phyloP scores from a whole-genome alignment of 2,888 invertebrate species.

The Stratiomys singularior region DNA sequence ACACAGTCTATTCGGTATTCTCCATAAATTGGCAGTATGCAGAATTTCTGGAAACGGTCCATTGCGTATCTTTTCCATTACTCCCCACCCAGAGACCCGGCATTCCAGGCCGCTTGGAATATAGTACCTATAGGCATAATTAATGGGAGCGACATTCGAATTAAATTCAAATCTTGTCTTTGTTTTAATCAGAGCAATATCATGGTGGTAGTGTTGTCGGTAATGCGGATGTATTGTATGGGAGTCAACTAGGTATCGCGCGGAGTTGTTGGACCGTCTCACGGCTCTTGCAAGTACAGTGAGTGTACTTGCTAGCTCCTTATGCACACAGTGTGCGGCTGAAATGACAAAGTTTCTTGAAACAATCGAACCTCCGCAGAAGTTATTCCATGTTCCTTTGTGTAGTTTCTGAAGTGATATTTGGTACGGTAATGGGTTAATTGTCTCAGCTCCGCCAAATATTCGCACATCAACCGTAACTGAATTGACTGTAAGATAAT shows the following conservation, averaged over 20 bases:
- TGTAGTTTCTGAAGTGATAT: conserved; percentile 45
- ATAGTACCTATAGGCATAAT: conserved; percentile 58
- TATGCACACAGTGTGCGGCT: conserved; percentile 46
- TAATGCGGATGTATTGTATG: conserved; percentile 62
- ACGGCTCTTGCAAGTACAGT: conserved; percentile 51
- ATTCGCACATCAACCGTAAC: conserved; percentile 21
- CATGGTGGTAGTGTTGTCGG: conserved; percentile 52
- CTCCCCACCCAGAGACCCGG: conserved; percentile 61
- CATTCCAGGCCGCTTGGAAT: conserved; percentile 56
- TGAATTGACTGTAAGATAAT: not conserved
- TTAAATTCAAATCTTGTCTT: conserved; percentile 58
- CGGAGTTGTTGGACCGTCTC: conserved; percentile 53
- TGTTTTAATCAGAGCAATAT: conserved; percentile 62
- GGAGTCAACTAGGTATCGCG: conserved; percentile 59
- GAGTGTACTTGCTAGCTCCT: not conserved
- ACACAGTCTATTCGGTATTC: conserved; percentile 57
- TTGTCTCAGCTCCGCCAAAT: conserved; percentile 12
- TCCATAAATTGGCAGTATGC: conserved; percentile 60
- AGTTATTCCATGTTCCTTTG: conserved; percentile 54
- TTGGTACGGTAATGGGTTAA: conserved; percentile 24
- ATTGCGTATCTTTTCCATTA: conserved; percentile 59
- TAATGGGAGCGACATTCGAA: conserved; percentile 64
- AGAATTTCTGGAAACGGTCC: conserved; percentile 57
- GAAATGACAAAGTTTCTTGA: conserved; percentile 25
- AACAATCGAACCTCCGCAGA: conserved; percentile 46